These are phyloP conservation scores for Dryocosmus kuriphilus DNA, from an alignment of 2,888 invertebrate genomes.

Conservation along the genomic window DNA sequence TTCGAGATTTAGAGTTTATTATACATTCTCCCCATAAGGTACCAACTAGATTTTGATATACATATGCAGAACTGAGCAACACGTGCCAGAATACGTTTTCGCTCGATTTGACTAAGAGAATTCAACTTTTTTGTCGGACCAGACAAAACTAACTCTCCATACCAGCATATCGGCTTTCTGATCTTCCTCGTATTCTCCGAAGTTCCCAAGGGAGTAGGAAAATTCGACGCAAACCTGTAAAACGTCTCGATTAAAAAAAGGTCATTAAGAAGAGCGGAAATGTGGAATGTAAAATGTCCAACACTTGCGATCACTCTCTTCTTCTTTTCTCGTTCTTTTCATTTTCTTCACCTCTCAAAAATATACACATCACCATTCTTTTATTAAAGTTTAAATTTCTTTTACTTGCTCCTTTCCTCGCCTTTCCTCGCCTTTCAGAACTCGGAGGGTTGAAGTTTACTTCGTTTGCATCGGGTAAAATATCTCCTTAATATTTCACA, in stretches of 20 bases:
- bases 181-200: background rate
- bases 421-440: background rate
- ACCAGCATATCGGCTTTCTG: background rate
- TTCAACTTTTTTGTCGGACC: constrained; percentile 42
- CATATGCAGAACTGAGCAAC: constrained; percentile 55
- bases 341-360: background rate
- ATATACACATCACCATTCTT: background rate
- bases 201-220: background rate
- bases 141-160: background rate
- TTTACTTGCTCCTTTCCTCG: background rate
- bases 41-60: constrained; percentile 49
- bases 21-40: background rate
- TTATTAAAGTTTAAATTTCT: constrained; percentile 7
- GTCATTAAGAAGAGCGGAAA: too few species aligned
- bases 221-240: background rate
- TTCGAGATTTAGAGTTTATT: background rate
- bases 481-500: background rate
- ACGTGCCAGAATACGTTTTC: constrained; percentile 55
- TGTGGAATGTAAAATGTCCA: too few species aligned
- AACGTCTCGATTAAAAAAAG: background rate
- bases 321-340: background rate
- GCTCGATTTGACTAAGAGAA: constrained; percentile 45
- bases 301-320: too few species aligned
- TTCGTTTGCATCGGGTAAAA: constrained; percentile 7
- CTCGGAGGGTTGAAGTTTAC: background rate